Conservation (phyloP, 2,113 vertebrate genomes). For the Arothron firmamentum region DNA sequence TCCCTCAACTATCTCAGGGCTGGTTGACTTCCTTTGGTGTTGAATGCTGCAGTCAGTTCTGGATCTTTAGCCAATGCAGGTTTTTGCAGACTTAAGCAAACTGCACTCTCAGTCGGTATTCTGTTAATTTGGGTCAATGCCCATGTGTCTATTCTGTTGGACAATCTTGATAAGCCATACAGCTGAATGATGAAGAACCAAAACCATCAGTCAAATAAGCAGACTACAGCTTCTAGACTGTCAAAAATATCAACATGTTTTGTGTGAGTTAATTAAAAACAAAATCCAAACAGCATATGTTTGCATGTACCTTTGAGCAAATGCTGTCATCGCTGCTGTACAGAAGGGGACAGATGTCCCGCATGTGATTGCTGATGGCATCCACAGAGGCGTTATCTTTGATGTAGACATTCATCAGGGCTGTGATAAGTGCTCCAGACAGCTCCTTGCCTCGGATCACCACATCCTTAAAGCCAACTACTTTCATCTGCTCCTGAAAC, state of each 20-base stretch:
- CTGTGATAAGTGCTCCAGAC: conserved; percentile 89
- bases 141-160: no score
- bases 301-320: conserved; percentile 88
- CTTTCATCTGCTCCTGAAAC: conserved; percentile 91
- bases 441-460: conserved; percentile 91
- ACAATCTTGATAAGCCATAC: neutral
- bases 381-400: conserved; percentile 93
- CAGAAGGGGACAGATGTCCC: conserved; percentile 90
- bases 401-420: conserved; percentile 95
- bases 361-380: conserved; percentile 87
- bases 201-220: conserved; percentile 1
- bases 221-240: neutral
- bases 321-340: conserved; percentile 93
- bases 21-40: no score
- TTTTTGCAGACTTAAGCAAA: no score
- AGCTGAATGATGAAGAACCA: neutral
- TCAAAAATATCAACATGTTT: neutral
- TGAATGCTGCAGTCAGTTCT: no score
- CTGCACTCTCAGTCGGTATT: no score
- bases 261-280: neutral
- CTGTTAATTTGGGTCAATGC: no score
- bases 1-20: no score
- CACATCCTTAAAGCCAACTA: conserved; percentile 89
- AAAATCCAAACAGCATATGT: neutral
- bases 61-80: no score